phyloP scores from a whole-genome alignment of 1,140 invertebrate genomes.

The Cotesia vestalis region DNA sequence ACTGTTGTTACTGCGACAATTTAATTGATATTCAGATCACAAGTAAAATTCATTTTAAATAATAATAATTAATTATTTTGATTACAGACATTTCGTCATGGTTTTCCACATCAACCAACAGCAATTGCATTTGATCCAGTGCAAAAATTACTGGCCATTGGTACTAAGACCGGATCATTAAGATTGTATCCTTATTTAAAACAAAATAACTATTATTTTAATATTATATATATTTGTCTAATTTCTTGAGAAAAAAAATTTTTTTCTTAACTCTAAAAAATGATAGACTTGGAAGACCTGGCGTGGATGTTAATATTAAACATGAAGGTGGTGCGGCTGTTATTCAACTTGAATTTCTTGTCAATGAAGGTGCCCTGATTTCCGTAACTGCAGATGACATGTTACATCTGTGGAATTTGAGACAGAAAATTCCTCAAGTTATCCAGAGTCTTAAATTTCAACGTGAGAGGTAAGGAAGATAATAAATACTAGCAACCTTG shows the following conservation, averaged over 20 bases:
- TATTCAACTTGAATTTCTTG: slow-evolving; percentile 89
- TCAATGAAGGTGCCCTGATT: slow-evolving; percentile 96
- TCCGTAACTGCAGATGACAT: slow-evolving; percentile 94
- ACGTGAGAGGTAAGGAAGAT: slow-evolving; percentile 81
- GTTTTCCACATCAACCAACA: slow-evolving; percentile 97
- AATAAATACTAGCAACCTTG: too few relatives aligned
- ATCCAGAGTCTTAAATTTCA: slow-evolving; percentile 97
- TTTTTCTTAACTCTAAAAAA: slow-evolving; percentile 16
- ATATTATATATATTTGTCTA: too few relatives aligned
- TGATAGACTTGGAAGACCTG: slow-evolving; percentile 88
- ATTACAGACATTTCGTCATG: slow-evolving; percentile 96
- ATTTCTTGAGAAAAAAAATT: too few relatives aligned
- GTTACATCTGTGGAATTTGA: slow-evolving; percentile 96
- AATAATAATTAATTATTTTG: slow-evolving; percentile 48
- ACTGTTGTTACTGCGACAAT: too few relatives aligned
- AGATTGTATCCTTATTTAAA: slow-evolving; percentile 92
- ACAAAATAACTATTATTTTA: too few relatives aligned
- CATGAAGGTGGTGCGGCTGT: slow-evolving; percentile 85
- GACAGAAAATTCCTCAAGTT: slow-evolving; percentile 93
- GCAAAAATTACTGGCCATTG: slow-evolving; percentile 95
- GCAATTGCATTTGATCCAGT: slow-evolving; percentile 97
- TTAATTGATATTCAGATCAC: too few relatives aligned
- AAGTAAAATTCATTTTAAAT: too few relatives aligned
- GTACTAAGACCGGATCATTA: slow-evolving; percentile 93
- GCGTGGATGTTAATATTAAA: slow-evolving; percentile 91